Evolutionary conservation across 2,113 vertebrate species (phyloP), one percentile per base, ranked within the genome.

Genomic region (Tretioscincus oriximinensis): DNA sequence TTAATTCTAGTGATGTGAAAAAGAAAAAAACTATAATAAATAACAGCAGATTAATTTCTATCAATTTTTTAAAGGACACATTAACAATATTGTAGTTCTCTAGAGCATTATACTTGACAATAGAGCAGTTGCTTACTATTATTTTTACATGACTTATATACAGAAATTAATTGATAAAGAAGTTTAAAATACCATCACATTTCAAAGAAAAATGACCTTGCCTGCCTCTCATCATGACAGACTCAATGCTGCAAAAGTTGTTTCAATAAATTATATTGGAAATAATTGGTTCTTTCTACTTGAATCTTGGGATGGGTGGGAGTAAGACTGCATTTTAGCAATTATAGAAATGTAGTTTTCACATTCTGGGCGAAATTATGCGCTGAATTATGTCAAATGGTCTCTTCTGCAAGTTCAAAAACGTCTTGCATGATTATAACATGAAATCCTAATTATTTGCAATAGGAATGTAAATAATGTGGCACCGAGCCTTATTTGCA

Each of bases 381-480:
- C 87, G 49, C 87, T 85, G 81, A 82, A 41, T 78, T 69, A 87
- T 91, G 88, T 88, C 86, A 90, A 68, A 82, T 85, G 86, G 78
- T 83, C 89, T 89, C 54, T 91, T 85, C 80, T 88, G 76, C 82
- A 89, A 91, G 82, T 92, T 85, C 87, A 88, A 85, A 89, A 91
- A 77, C 87, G 82, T 80, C 71, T 85, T 89, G 87, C 87, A 83
- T 74, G 85, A 90, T 91, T 91, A 76, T 86, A 85, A 87, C 76
- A 85, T 91, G 83, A 90, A 88, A 88, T 93, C 92, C 88, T 92
- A 91, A 92, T 93, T 93, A 87, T 92, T 94, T 94, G 87, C 91
- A 91, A 47, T 91, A 89, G 84, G 90, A 92, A 93, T 92, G 82
- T 95, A 95, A 96, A 96, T 91, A 93, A 90, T 5, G 14, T 92